phyloP scores from a whole-genome alignment of 1,140 invertebrate genomes.

The Aphelinus certus region DNA sequence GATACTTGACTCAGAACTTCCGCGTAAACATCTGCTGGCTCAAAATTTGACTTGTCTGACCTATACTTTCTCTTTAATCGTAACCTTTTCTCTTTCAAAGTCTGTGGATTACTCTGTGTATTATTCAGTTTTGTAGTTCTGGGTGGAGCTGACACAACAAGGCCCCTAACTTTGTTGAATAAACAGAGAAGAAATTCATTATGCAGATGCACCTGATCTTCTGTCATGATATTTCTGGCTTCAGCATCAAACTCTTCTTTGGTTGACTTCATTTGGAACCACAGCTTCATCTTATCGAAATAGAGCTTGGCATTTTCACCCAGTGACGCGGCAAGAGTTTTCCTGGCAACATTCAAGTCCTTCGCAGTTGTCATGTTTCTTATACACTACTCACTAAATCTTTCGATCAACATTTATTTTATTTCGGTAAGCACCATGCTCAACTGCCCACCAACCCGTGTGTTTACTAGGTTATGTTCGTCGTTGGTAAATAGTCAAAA shows the following conservation, averaged over 20 bases:
- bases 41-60: conserved; percentile 74
- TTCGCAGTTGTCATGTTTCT: conserved; percentile 59
- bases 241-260: conserved; percentile 85
- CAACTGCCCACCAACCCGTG: too few species aligned
- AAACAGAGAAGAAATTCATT: conserved; percentile 85
- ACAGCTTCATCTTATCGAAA: conserved; percentile 75
- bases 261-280: conserved; percentile 78
- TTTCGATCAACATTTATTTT: too few species aligned
- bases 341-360: conserved; percentile 66
- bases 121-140: conserved; percentile 44
- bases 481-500: too few species aligned
- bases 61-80: conserved; percentile 70
- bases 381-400: too few species aligned
- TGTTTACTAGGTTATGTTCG: too few species aligned
- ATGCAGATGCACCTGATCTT: conserved; percentile 80
- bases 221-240: conserved; percentile 74
- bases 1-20: conserved; percentile 62
- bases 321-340: conserved; percentile 70
- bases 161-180: conserved; percentile 79
- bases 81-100: conserved; percentile 64
- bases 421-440: too few species aligned
- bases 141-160: conserved; percentile 68
- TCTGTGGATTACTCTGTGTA: conserved; percentile 53
- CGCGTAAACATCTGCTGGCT: conserved; percentile 66
- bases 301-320: conserved; percentile 74